phyloP scores from a whole-genome alignment of 2,113 vertebrate species.

The Nyctereutes procyonoides region DNA sequence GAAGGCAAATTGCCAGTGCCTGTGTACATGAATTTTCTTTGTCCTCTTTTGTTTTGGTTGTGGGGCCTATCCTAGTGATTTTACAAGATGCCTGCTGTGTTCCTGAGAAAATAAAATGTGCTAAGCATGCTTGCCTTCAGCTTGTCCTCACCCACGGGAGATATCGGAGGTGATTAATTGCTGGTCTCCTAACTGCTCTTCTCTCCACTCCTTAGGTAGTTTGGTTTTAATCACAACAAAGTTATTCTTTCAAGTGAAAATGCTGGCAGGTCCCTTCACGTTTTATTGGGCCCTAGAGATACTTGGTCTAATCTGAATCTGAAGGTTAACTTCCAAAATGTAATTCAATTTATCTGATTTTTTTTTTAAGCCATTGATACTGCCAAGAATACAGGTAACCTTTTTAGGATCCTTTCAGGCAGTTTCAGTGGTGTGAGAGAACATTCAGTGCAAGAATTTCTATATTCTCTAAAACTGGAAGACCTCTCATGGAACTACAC shows the following conservation, averaged over 20 bases:
- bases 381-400: not conserved
- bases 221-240: conserved; percentile 35
- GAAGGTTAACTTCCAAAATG: conserved; percentile 54
- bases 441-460: not conserved
- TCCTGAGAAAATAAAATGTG: conserved; percentile 45
- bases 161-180: not conserved
- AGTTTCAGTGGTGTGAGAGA: not conserved
- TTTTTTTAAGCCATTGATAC: not conserved
- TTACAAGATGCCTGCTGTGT: conserved; percentile 56
- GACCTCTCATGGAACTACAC: not conserved
- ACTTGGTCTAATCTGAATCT: conserved; percentile 31
- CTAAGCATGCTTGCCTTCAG: not conserved
- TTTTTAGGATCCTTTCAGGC: not conserved
- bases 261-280: not conserved
- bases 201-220: conserved; percentile 27
- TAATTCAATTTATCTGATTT: conserved; percentile 45
- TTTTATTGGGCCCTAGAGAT: not conserved
- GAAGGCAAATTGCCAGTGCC: conserved; percentile 11
- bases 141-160: not conserved
- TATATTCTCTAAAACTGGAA: conserved; percentile 5
- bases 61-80: conserved; percentile 46
- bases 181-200: not conserved
- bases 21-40: conserved; percentile 55
- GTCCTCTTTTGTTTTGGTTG: conserved; percentile 46
- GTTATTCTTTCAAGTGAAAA: conserved; percentile 64